Conservation (phyloP, 2,797 vertebrate genomes). For the Tangara arthus region DNA sequence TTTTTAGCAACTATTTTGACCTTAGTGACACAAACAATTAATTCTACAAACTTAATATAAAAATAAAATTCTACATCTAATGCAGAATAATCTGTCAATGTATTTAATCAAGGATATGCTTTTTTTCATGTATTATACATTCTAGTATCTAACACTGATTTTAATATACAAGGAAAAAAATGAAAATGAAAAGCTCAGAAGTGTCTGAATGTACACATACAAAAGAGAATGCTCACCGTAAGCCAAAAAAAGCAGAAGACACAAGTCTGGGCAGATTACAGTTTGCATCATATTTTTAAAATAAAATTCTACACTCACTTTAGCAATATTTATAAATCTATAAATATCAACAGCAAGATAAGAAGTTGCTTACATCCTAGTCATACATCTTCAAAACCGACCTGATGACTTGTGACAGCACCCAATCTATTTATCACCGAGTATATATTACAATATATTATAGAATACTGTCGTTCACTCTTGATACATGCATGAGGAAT, state of each 20-base stretch:
- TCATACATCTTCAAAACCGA: slow-evolving; percentile 35
- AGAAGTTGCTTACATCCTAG: slow-evolving; percentile 34
- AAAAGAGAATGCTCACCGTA: neutral
- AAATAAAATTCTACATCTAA: slow-evolving; percentile 85
- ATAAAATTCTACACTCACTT: slow-evolving; percentile 26
- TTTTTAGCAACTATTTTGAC: slow-evolving; percentile 86
- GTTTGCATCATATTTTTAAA: slow-evolving; percentile 35
- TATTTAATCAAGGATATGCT: slow-evolving; percentile 76
- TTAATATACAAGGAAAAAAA: slow-evolving; percentile 68
- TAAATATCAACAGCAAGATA: slow-evolving; percentile 41
- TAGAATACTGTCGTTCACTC: slow-evolving; percentile 42
- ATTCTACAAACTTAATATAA: slow-evolving; percentile 82
- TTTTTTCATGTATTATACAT: slow-evolving; percentile 72
- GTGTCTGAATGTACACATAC: neutral
- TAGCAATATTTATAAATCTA: slow-evolving; percentile 49
- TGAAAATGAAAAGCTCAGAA: slow-evolving; percentile 51
- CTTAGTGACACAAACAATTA: slow-evolving; percentile 85
- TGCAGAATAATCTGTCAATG: slow-evolving; percentile 77
- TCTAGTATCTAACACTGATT: slow-evolving; percentile 70
- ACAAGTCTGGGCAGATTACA: neutral
- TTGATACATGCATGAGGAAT: slow-evolving; percentile 37
- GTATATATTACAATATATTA: slow-evolving; percentile 54
- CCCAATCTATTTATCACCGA: slow-evolving; percentile 53
- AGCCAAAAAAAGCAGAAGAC: slow-evolving; percentile 33
- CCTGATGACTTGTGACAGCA: slow-evolving; percentile 57